These are phyloP conservation scores for Xiphophorus maculatus DNA, from an alignment of 2,113 vertebrate genomes.

Conservation along the genomic window DNA sequence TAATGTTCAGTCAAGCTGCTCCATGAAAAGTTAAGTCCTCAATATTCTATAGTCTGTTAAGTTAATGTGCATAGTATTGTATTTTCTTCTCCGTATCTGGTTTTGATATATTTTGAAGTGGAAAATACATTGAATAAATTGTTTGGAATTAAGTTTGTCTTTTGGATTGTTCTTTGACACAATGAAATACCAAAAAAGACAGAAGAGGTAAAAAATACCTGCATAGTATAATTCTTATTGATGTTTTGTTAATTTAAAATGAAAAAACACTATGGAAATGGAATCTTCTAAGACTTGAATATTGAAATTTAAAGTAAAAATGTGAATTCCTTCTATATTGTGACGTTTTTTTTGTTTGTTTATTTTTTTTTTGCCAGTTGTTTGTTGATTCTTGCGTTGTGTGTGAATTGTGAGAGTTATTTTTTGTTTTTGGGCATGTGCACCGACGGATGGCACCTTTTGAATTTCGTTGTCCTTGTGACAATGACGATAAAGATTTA, in stretches of 20 bases:
- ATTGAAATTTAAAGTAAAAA: too few species aligned
- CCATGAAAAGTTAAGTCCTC: conserved; percentile 45
- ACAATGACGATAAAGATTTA: too few species aligned
- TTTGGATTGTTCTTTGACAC: not conserved
- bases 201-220: not conserved
- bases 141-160: conserved; percentile 54
- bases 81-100: conserved; percentile 65
- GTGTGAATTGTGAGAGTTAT: too few species aligned
- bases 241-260: too few species aligned
- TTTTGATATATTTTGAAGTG: conserved; percentile 84
- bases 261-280: too few species aligned
- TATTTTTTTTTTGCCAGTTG: too few species aligned
- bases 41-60: conserved; percentile 45
- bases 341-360: not conserved
- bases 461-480: too few species aligned
- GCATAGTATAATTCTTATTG: too few species aligned
- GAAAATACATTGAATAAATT: conserved; percentile 76
- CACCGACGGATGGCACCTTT: too few species aligned
- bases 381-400: too few species aligned
- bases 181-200: not conserved
- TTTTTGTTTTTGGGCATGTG: too few species aligned
- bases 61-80: conserved; percentile 52
- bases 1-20: conserved; percentile 38
- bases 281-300: too few species aligned
- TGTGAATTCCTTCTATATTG: not conserved